Evolutionary conservation across 2,888 invertebrate genomes (phyloP), one percentile per base, ranked within the genome.

Genomic region (Anoncus sp.): DNA sequence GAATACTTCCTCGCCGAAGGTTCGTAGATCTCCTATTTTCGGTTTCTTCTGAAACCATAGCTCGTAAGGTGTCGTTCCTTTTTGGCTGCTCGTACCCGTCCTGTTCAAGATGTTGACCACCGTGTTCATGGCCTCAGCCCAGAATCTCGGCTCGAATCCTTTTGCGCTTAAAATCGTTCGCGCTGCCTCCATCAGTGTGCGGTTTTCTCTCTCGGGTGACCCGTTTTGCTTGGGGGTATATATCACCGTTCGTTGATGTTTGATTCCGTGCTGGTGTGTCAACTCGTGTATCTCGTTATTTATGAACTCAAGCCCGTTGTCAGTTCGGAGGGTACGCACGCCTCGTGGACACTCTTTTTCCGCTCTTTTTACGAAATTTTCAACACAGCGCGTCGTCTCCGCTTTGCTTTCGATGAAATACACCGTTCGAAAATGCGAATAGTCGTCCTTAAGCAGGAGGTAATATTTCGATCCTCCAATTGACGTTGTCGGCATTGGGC

Each of bases 261-360:
- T 49, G 20, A 53, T 53, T 2, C 27, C 27, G 27, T 27, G 53
- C n/a, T 7, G 7, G 16, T 53, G 27, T 9, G 51, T 49, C 53
- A 53, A 53, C 27, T 27, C 27, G 10, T 38, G 38, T 12, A 38
- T 38, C 38, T 38, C 38, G 38, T 12, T 6, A 38, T 82, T 80
- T n/a, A 75, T 24, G 27, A 83, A 83, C 45, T 82, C 81, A 10
- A 79, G 35, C 3, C 80, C 82, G 38, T 83, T 82, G 16, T 83
- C 81, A 5, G 77, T 80, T 40, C 81, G 69, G 9, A 83, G 63
- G 9, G 66, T 77, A 47, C 70, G 69, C 1, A 80, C 51, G 1
- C 47, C 72, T 2, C 38, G 12, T 38, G 38, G 38, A 38, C 38
- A 38, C 12, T 38, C 7, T 10, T 38, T 38, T 9, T 38, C 38